These are phyloP conservation scores for Conops quadrifasciatus DNA, from an alignment of 2,888 invertebrate genomes.

Conservation along the genomic window DNA sequence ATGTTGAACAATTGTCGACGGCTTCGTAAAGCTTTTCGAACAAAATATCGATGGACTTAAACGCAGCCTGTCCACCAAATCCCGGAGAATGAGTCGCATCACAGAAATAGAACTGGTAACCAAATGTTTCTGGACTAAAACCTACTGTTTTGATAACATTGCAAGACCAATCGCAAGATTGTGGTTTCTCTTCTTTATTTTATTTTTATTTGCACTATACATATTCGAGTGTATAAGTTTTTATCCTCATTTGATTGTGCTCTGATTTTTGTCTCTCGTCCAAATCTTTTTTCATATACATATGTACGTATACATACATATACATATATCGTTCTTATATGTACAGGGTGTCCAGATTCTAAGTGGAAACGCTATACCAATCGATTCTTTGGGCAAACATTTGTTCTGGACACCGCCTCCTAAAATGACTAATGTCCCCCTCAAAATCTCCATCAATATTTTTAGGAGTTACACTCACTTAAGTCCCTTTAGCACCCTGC, in stretches of 20 bases:
- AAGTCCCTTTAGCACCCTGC: too few relatives aligned
- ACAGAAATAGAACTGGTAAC: constrained; percentile 85
- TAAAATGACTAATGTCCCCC: too few relatives aligned
- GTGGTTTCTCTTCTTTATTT: constrained; percentile 44
- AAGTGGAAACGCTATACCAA: too few relatives aligned
- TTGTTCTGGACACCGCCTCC: too few relatives aligned
- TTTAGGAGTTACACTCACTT: too few relatives aligned
- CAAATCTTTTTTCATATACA: neutral
- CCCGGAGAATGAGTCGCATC: constrained; percentile 84
- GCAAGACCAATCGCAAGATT: constrained; percentile 59
- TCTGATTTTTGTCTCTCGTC: constrained; percentile 16
- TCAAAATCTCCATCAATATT: too few relatives aligned
- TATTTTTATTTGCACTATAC: constrained; percentile 37
- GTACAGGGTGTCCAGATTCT: too few relatives aligned
- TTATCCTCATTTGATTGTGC: constrained; percentile 34
- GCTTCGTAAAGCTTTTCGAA: constrained; percentile 76
- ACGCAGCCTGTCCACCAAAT: constrained; percentile 78
- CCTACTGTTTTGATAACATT: constrained; percentile 54
- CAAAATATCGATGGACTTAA: constrained; percentile 88
- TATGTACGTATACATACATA: neutral
- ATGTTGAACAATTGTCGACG: constrained; percentile 24
- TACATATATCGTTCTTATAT: too few relatives aligned
- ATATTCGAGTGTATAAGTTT: constrained; percentile 26
- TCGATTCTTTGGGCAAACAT: too few relatives aligned
- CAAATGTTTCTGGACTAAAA: constrained; percentile 63